Evolutionary conservation across 23 tunicate genomes (phyloP).

Genomic region (Clavelina lepadiformis): DNA sequence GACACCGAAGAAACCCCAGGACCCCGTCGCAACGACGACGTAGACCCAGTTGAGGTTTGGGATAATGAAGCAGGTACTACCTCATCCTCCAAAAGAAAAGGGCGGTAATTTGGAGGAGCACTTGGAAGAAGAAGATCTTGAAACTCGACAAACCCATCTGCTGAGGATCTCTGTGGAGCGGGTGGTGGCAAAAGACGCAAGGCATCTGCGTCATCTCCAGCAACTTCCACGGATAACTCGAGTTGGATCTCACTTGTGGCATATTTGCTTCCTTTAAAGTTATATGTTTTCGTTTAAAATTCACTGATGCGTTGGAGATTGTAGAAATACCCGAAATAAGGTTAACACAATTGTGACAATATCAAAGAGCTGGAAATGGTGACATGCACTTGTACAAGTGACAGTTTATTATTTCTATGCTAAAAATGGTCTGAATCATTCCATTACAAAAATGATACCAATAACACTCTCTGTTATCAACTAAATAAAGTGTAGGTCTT

Average conservation of each 20-base stretch:
- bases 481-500: too few relatives aligned
- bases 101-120: constrained; percentile 39
- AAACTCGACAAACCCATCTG: constrained; percentile 52
- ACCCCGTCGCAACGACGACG: constrained; percentile 4
- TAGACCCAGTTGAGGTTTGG: constrained; percentile 17
- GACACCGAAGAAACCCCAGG: neutral
- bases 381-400: too few relatives aligned
- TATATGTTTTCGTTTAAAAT: too few relatives aligned
- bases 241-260: constrained; percentile 18
- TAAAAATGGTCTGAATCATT: too few relatives aligned
- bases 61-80: constrained; percentile 15
- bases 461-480: too few relatives aligned
- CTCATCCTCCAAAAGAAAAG: constrained; percentile 31
- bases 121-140: constrained; percentile 52
- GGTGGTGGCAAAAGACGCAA: constrained; percentile 31
- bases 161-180: constrained; percentile 27
- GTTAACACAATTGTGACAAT: too few relatives aligned
- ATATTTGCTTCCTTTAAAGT: constrained; percentile 20
- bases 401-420: too few relatives aligned
- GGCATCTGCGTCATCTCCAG: constrained; percentile 20
- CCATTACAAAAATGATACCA: too few relatives aligned
- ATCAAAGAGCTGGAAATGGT: too few relatives aligned
- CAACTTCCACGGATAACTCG: neutral
- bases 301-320: too few relatives aligned
- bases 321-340: too few relatives aligned